Conservation (phyloP, 2,113 vertebrate genomes). For the Tor tambroides region DNA sequence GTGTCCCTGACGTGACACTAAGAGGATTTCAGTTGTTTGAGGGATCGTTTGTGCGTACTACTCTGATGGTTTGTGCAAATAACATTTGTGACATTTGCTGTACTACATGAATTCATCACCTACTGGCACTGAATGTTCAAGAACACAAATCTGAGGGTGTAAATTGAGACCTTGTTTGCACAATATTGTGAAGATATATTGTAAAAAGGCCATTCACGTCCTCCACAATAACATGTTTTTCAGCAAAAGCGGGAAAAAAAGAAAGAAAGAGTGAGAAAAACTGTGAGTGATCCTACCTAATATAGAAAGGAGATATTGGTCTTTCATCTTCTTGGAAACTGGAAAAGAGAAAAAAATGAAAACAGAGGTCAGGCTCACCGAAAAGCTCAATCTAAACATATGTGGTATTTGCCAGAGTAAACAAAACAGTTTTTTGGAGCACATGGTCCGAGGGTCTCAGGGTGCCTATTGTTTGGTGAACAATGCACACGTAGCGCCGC, state of each 20-base stretch:
- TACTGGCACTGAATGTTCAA: neutral
- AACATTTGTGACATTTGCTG: neutral
- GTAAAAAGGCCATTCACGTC: neutral
- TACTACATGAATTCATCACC: neutral
- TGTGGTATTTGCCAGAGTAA: conserved; percentile 18
- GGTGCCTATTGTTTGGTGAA: conserved; percentile 72
- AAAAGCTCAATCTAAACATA: neutral
- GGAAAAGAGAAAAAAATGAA: conserved; percentile 59
- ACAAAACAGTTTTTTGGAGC: conserved; percentile 25
- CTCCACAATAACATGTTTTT: neutral
- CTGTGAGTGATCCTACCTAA: conserved; percentile 80
- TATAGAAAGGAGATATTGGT: conserved; percentile 90
- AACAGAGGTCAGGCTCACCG: conserved; percentile 16
- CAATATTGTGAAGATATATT: neutral
- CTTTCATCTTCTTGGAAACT: conserved; percentile 89
- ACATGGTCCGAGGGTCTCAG: conserved; percentile 30
- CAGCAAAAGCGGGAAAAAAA: neutral
- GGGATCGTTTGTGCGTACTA: neutral
- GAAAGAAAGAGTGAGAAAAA: neutral
- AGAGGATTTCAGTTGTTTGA: neutral
- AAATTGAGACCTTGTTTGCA: neutral
- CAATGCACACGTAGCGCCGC: conserved; percentile 64
- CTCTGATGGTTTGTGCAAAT: neutral
- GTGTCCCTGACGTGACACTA: neutral
- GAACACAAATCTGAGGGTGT: neutral